Conservation (phyloP, 2,888 invertebrate genomes). For the Callyntrura guangdongensis region DNA sequence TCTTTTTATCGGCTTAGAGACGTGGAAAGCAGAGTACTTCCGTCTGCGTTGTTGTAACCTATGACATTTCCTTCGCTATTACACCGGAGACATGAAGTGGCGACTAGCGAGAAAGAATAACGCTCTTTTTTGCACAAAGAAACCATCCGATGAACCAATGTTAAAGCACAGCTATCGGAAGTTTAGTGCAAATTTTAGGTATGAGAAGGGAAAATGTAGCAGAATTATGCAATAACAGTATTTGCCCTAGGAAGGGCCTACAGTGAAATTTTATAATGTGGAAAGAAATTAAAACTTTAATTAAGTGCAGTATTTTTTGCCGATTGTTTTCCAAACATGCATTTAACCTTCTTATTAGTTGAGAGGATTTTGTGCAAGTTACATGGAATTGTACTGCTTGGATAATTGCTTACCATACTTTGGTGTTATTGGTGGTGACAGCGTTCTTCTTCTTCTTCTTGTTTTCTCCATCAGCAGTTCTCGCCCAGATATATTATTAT, state of each 20-base stretch:
- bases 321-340: not conserved
- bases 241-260: too few relatives aligned
- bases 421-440: too few relatives aligned
- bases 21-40: not conserved
- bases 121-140: not conserved
- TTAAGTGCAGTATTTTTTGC: not conserved
- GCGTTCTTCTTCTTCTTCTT: not conserved
- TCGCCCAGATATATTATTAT: too few relatives aligned
- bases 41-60: not conserved
- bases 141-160: too few relatives aligned
- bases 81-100: not conserved
- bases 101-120: not conserved
- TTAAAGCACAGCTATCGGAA: too few relatives aligned
- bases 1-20: conserved; percentile 54
- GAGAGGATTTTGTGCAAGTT: too few relatives aligned
- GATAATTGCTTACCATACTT: too few relatives aligned
- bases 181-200: too few relatives aligned
- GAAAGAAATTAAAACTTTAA: not conserved
- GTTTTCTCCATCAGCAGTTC: not conserved
- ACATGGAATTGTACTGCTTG: too few relatives aligned
- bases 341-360: not conserved
- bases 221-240: too few relatives aligned
- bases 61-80: conserved; percentile 36
- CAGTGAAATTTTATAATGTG: too few relatives aligned
- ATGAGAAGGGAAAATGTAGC: too few relatives aligned